phyloP scores from a whole-genome alignment of 2,113 vertebrate genomes.

The Catharus minimus region DNA sequence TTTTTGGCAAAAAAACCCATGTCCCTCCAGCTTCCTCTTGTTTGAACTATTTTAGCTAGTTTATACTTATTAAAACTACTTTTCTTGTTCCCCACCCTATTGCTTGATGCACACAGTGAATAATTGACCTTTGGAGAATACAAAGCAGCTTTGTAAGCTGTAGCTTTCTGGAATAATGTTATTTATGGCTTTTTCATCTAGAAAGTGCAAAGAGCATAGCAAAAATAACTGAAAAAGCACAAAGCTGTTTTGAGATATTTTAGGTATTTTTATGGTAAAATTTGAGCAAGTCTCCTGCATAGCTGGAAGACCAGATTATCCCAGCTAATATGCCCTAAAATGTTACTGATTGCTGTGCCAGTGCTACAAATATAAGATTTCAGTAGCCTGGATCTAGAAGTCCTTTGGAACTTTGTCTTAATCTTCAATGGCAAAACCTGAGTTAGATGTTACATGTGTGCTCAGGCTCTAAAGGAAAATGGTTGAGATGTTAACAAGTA shows the following conservation, averaged over 20 bases:
- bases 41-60: not conserved
- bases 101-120: not conserved
- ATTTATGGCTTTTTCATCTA: constrained; percentile 39
- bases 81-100: not conserved
- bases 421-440: not conserved
- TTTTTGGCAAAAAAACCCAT: not conserved
- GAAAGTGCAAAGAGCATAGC: constrained; percentile 6
- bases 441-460: not conserved
- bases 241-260: not conserved
- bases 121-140: constrained; percentile 45
- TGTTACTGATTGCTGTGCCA: not conserved
- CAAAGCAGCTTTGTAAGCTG: constrained; percentile 55
- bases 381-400: not conserved
- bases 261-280: not conserved
- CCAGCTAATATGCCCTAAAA: not conserved
- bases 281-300: not conserved
- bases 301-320: not conserved
- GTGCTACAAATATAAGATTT: not conserved
- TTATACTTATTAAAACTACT: not conserved
- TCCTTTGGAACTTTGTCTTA: not conserved
- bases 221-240: constrained; percentile 22
- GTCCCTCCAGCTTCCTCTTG: not conserved
- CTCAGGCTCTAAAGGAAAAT: not conserved
- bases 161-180: constrained; percentile 62
- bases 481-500: not conserved